phyloP scores from a whole-genome alignment of 2,888 invertebrate genomes.

The Sycophila texana region DNA sequence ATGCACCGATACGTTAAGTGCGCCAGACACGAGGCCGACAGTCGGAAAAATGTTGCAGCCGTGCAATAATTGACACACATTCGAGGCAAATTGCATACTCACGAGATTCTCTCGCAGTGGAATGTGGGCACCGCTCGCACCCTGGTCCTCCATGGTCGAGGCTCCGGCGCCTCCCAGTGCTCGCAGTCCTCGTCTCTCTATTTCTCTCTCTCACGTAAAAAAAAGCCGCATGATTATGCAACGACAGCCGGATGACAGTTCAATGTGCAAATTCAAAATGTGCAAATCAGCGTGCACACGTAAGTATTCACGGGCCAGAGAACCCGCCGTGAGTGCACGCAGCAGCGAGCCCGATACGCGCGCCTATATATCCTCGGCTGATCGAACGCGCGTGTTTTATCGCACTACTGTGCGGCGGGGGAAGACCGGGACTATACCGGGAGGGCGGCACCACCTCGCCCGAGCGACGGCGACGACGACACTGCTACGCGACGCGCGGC shows the following conservation, averaged over 20 bases:
- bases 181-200: not conserved
- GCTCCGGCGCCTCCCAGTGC: not conserved
- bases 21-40: not conserved
- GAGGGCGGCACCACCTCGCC: too few relatives aligned
- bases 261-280: conserved; percentile 50
- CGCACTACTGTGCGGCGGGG: too few relatives aligned
- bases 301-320: not conserved
- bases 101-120: conserved; percentile 69
- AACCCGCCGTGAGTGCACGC: too few relatives aligned
- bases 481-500: too few relatives aligned
- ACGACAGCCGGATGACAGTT: conserved; percentile 52
- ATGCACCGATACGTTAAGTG: not conserved
- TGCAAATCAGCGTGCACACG: conserved; percentile 27
- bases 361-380: too few relatives aligned
- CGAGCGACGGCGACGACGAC: too few relatives aligned
- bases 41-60: not conserved
- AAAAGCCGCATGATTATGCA: conserved; percentile 57
- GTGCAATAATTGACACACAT: too few relatives aligned
- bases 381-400: too few relatives aligned
- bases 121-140: conserved; percentile 63
- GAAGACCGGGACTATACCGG: too few relatives aligned
- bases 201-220: conserved; percentile 20
- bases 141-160: conserved; percentile 65
- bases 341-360: too few relatives aligned
- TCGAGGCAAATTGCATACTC: conserved; percentile 57